Percentiles rank a stretch among this genome's conserved stretches.
phyloP scores from a whole-genome alignment of 2,113 vertebrate species.

The Donacobius atricapilla region DNA sequence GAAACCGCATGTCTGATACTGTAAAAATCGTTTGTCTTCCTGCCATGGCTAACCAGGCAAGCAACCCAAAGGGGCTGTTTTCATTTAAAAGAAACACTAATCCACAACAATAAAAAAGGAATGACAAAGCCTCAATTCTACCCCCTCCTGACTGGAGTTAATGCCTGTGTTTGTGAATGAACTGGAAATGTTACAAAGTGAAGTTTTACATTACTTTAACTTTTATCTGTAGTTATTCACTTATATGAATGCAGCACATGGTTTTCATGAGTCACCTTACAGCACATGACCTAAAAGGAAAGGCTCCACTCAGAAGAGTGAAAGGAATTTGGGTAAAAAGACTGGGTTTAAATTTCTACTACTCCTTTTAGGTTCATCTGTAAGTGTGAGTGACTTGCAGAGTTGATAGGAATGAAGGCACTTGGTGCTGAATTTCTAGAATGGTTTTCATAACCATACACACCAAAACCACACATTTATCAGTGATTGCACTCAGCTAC shows the following conservation, averaged over 20 bases:
- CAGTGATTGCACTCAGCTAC: neutral
- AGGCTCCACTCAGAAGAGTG: neutral
- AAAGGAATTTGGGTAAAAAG: neutral
- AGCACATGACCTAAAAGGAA: neutral
- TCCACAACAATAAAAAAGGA: slow-evolving; percentile 64
- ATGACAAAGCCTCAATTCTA: slow-evolving; percentile 9
- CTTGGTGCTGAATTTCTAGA: neutral
- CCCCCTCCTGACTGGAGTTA: neutral
- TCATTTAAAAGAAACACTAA: slow-evolving; percentile 74
- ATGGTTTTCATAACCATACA: neutral
- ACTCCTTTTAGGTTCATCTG: neutral
- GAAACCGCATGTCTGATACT: slow-evolving; percentile 95
- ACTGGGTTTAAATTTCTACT: neutral
- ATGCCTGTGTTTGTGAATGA: slow-evolving; percentile 15
- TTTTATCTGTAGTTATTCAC: neutral
- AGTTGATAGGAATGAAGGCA: neutral
- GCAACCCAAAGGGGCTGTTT: slow-evolving; percentile 73
- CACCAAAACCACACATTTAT: neutral
- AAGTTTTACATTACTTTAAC: neutral
- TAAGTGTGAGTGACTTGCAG: neutral
- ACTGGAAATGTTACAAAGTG: neutral
- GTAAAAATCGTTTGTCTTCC: slow-evolving; percentile 79
- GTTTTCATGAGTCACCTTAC: neutral
- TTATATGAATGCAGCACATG: neutral
- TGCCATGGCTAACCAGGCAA: slow-evolving; percentile 73